Conservation (phyloP, 2,888 invertebrate genomes). For the Thymelicus sylvestris region DNA sequence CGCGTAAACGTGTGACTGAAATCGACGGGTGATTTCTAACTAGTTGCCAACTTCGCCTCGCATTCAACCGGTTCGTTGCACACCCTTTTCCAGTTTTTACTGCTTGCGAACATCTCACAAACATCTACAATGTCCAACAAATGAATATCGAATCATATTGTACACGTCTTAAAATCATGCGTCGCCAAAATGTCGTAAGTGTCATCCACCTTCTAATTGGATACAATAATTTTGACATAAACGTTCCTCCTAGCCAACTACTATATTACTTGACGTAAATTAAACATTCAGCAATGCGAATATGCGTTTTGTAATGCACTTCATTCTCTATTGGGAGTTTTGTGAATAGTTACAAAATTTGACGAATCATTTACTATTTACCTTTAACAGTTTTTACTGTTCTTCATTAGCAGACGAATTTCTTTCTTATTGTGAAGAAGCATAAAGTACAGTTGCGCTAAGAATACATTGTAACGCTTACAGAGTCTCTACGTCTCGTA, state of each 20-base stretch:
- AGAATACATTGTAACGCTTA: background rate
- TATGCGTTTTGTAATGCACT: conserved; percentile 40
- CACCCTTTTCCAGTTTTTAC: conserved; percentile 29
- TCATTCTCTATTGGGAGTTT: conserved; percentile 39
- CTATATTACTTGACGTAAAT: conserved; percentile 8
- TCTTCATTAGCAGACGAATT: background rate
- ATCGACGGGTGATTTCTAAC: conserved; percentile 36
- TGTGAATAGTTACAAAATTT: conserved; percentile 42
- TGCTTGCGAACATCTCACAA: background rate
- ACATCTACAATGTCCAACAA: background rate
- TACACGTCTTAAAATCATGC: background rate
- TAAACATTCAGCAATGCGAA: conserved; percentile 13
- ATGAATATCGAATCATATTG: background rate
- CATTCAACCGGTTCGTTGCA: conserved; percentile 4
- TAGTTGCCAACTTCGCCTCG: conserved; percentile 21
- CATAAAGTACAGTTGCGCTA: background rate
- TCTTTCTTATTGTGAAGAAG: background rate
- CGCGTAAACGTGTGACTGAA: conserved; percentile 37
- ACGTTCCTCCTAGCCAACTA: conserved; percentile 18
- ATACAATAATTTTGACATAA: conserved; percentile 40
- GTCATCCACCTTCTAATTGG: conserved; percentile 9
- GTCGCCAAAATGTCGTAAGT: background rate
- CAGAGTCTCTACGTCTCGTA: background rate
- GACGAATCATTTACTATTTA: conserved; percentile 30
- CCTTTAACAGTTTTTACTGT: conserved; percentile 8